phyloP scores from a whole-genome alignment of 2,888 invertebrate genomes.

The Stegana nigrithorax region DNA sequence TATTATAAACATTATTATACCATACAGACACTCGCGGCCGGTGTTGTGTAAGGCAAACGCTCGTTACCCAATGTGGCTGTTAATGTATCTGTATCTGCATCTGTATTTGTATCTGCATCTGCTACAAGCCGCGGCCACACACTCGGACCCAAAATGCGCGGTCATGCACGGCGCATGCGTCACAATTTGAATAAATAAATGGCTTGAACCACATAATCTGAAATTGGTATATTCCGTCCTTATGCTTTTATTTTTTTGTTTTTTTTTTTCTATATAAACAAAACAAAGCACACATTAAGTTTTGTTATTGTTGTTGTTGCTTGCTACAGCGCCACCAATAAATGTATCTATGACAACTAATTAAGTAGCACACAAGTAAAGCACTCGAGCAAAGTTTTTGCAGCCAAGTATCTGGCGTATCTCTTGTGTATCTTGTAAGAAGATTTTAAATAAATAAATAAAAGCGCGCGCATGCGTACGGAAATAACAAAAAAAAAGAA shows the following conservation, averaged over 20 bases:
- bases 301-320: slow-evolving; percentile 9
- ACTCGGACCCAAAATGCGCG: not conserved
- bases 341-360: slow-evolving; percentile 40
- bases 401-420: not conserved
- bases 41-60: slow-evolving; percentile 9
- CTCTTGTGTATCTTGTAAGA: slow-evolving; percentile 8
- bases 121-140: slow-evolving; percentile 37
- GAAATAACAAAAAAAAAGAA: not conserved
- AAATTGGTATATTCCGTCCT: no score
- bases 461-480: not conserved
- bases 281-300: no score
- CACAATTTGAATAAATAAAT: slow-evolving; percentile 33
- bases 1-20: slow-evolving; percentile 45
- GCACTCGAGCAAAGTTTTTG: not conserved
- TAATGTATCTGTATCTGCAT: slow-evolving; percentile 36
- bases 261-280: no score
- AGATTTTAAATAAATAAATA: slow-evolving; percentile 19
- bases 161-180: slow-evolving; percentile 55
- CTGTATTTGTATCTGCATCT: not conserved
- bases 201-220: no score
- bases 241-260: no score
- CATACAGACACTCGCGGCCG: slow-evolving; percentile 24
- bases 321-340: slow-evolving; percentile 3
- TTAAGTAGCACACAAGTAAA: slow-evolving; percentile 36
- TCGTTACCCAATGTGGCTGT: not conserved